Percentiles rank a stretch among this genome's conserved stretches.
Evolutionary conservation across 2,113 vertebrate genomes (phyloP).

Genomic region (Hoplias malabaricus): DNA sequence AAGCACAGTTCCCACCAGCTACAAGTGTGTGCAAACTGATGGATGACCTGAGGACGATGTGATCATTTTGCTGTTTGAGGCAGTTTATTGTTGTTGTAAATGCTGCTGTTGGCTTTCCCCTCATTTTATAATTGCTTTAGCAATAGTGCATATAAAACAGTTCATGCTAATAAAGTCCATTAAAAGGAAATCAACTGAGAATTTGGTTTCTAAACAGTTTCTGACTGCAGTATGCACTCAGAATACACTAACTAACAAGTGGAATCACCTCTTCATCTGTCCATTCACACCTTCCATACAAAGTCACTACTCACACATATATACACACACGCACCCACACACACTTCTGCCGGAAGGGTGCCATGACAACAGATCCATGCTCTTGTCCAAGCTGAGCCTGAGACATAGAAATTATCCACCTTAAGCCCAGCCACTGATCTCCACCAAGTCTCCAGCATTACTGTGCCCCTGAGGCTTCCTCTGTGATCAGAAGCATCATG

Average conservation of each 20-base stretch:
- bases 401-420: conserved; percentile 6
- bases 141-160: background rate
- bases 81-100: background rate
- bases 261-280: background rate
- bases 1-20: too few species aligned
- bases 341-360: background rate
- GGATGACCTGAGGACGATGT: too few species aligned
- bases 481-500: background rate
- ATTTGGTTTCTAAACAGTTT: background rate
- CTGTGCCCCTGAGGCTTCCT: background rate
- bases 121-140: background rate
- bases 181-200: background rate
- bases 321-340: background rate
- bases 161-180: background rate
- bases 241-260: background rate
- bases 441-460: background rate
- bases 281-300: conserved; percentile 1
- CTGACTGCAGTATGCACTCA: background rate
- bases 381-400: conserved; percentile 6
- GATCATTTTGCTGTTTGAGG: too few species aligned
- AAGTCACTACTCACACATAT: background rate
- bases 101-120: background rate
- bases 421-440: conserved; percentile 14
- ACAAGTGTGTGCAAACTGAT: too few species aligned
- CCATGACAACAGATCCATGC: conserved; percentile 36